These are phyloP conservation scores for Amphipyra tragopoginis DNA, from an alignment of 2,888 invertebrate genomes.

Conservation along the genomic window DNA sequence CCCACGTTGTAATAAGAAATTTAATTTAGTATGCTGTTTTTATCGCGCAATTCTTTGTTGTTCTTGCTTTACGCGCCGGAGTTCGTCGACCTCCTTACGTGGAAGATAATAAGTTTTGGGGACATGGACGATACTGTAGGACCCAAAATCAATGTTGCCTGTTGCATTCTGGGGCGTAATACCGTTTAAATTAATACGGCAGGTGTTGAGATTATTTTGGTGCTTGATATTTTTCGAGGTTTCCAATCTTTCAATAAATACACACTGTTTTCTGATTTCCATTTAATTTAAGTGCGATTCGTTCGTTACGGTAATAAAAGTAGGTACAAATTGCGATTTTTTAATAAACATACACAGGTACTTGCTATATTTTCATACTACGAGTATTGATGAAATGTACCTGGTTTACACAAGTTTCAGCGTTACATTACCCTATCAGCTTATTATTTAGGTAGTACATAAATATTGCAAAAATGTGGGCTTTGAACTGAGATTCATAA, in stretches of 20 bases:
- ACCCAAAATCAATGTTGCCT: conserved; percentile 27
- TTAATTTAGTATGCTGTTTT: conserved; percentile 7
- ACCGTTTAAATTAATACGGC: conserved; percentile 5
- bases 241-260: not conserved
- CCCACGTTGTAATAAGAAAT: conserved; percentile 2
- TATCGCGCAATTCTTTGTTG: conserved; percentile 24
- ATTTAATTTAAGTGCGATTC: not conserved
- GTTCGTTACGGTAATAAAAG: not conserved
- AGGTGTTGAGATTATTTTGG: not conserved
- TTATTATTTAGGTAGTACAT: no score
- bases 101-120: conserved; percentile 22
- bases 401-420: no score
- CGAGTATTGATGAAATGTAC: no score
- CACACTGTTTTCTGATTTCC: not conserved
- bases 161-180: conserved; percentile 15
- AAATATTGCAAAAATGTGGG: no score
- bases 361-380: no score
- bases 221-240: not conserved
- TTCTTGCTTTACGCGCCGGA: conserved; percentile 12
- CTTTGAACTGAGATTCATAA: no score
- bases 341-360: no score
- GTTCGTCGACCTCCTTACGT: conserved; percentile 33
- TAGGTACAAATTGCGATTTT: not conserved
- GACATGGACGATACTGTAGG: conserved; percentile 6
- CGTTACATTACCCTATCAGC: no score